Base-by-base conservation (phyloP, 2,888 invertebrate genomes). In the Eutolmus rufibarbis region DNA sequence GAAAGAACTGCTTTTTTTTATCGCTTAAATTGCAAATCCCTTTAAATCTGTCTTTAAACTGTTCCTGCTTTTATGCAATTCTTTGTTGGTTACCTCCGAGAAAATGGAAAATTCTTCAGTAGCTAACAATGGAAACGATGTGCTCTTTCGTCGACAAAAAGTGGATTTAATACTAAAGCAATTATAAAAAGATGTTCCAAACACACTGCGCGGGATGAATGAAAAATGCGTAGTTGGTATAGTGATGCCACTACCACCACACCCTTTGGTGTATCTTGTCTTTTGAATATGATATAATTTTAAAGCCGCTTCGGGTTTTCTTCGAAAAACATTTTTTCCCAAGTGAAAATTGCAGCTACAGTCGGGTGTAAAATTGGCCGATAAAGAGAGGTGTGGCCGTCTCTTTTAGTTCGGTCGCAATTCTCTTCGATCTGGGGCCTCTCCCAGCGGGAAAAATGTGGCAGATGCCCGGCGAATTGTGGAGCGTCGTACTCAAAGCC, bases 201-300 rank as follows among this genome's bases (percentile, higher is more conserved):
- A 19, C 76, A 76, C 76, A 76, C n/a, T 76, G 76, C 66, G 12
- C 66, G 66, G 12, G 66, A 66, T 76, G 76, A 76, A 76, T 76
- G 76, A 76, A 76, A 76, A 34, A 37, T 76, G 76, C 76, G 76
- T 76, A 40, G 76, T 37, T 76, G 76, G 34, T 19, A 16, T 46
- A 37, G 37, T 76, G 40, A 34, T 76, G 37, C 28, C 76, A 76
- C 34, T 19, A 40, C 37, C 76, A 66, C 66, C n/a, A 28, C 76
- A 37, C 28, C 76, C 76, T 5, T 31, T 19, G 12, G 37, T 1
- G 16, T 76, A 16, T 40, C 76, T 37, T n/a, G 28, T 40, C 76
- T 76, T 34, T 82, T 82, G 66, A 66, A 79, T 82, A 82, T 82
- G 82, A 82, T 66, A 82, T 82, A 57, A 82, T 82, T 57, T 82